phyloP scores from a whole-genome alignment of 2,888 invertebrate species.

The Drosophila nigricruria region DNA sequence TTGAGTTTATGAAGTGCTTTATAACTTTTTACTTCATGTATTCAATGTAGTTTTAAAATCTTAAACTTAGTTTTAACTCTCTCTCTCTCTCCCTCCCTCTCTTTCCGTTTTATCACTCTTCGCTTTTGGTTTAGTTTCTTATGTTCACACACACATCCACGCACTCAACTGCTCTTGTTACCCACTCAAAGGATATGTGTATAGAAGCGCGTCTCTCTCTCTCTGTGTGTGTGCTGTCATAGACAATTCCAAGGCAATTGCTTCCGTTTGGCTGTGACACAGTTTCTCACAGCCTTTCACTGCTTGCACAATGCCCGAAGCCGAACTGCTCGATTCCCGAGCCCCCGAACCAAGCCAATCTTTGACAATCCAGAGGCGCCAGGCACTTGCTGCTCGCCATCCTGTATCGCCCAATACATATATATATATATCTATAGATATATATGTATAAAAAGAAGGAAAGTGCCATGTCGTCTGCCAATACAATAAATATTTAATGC shows the following conservation, averaged over 20 bases:
- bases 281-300: slow-evolving; percentile 41
- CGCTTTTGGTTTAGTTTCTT: background rate
- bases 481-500: slow-evolving; percentile 80
- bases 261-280: slow-evolving; percentile 37
- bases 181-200: slow-evolving; percentile 10
- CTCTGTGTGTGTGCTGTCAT: background rate
- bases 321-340: no score
- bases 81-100: background rate
- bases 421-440: slow-evolving; percentile 17
- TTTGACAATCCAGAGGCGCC: slow-evolving; percentile 34
- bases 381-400: slow-evolving; percentile 32
- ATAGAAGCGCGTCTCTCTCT: background rate
- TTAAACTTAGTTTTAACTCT: background rate
- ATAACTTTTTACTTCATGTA: no score
- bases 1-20: no score
- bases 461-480: slow-evolving; percentile 80
- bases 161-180: slow-evolving; percentile 8
- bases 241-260: slow-evolving; percentile 24
- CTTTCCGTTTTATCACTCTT: background rate
- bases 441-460: slow-evolving; percentile 32
- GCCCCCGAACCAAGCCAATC: slow-evolving; percentile 29
- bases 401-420: background rate
- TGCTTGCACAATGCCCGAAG: slow-evolving; percentile 23
- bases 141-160: background rate
- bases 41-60: background rate